Evolutionary conservation across 2,113 vertebrate species (phyloP).

Genomic region (Halcyon senegalensis): DNA sequence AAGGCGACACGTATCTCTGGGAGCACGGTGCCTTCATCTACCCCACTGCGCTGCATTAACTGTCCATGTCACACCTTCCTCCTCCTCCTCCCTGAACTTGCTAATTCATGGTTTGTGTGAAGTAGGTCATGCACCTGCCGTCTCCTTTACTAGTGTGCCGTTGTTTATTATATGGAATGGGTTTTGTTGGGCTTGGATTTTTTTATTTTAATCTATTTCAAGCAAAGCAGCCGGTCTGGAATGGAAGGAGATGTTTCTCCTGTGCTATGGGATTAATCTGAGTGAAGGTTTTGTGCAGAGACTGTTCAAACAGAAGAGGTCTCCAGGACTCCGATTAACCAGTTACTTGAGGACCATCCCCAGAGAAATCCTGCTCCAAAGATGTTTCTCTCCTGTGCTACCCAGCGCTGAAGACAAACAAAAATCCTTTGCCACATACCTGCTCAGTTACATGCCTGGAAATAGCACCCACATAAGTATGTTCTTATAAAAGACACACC

Average conservation of each 20-base stretch:
- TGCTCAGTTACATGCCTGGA: not conserved
- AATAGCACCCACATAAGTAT: not conserved
- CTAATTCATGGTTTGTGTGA: accelerated
- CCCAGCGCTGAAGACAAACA: accelerated
- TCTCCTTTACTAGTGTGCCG: not conserved
- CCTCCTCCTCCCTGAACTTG: not conserved
- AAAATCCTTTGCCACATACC: not conserved
- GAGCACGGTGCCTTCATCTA: not conserved
- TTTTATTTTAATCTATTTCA: not conserved
- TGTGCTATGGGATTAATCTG: not conserved
- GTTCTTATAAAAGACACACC: not conserved
- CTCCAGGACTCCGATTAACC: not conserved
- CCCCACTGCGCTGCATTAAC: not conserved
- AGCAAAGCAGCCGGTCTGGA: accelerated
- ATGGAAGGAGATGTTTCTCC: not conserved
- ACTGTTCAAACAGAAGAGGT: not conserved
- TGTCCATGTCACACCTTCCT: not conserved
- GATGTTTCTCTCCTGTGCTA: not conserved
- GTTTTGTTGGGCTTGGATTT: accelerated
- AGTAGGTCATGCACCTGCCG: accelerated
- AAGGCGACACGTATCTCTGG: not conserved
- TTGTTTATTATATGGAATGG: accelerated
- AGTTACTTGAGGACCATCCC: not conserved
- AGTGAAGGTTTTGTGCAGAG: not conserved
- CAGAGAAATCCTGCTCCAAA: not conserved